Evolutionary conservation across 2,888 invertebrate genomes (phyloP).

Genomic region (Ormia ochracea): DNA sequence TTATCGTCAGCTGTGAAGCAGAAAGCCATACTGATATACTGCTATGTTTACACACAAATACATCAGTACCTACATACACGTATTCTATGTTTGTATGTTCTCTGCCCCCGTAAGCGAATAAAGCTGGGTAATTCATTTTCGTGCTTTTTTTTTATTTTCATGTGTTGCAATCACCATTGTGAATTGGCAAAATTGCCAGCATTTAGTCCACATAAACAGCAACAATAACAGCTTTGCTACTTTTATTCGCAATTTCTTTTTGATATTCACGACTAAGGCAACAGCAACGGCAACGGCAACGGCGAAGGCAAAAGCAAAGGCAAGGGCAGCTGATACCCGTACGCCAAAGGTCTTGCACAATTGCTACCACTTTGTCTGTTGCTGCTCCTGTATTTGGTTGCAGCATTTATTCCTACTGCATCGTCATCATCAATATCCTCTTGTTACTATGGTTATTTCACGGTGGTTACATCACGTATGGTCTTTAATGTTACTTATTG

Average conservation of each 20-base stretch:
- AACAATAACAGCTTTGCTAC: slow-evolving; percentile 19
- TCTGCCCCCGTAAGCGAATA: too few species aligned
- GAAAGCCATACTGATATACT: too few species aligned
- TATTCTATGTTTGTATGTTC: too few species aligned
- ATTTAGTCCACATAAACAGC: slow-evolving; percentile 25
- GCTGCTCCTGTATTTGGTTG: slow-evolving; percentile 8
- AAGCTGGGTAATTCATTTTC: background rate
- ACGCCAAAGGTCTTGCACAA: background rate
- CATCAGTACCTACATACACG: too few species aligned
- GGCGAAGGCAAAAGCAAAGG: slow-evolving; percentile 3
- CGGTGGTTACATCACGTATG: slow-evolving; percentile 57
- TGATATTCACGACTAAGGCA: background rate
- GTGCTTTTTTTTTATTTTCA: background rate
- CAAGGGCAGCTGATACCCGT: background rate
- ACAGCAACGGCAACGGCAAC: slow-evolving; percentile 5
- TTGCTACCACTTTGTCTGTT: slow-evolving; percentile 5
- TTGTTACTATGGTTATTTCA: slow-evolving; percentile 55
- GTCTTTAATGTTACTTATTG: slow-evolving; percentile 54
- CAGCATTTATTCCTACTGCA: slow-evolving; percentile 34
- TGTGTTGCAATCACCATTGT: slow-evolving; percentile 37
- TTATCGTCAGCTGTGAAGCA: too few species aligned
- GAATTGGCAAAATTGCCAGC: slow-evolving; percentile 42
- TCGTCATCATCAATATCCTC: slow-evolving; percentile 54
- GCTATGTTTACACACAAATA: too few species aligned
- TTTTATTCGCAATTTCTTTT: slow-evolving; percentile 5